Evolutionary conservation across 1,140 invertebrate genomes (phyloP).

Genomic region (Nylanderia fulva): DNA sequence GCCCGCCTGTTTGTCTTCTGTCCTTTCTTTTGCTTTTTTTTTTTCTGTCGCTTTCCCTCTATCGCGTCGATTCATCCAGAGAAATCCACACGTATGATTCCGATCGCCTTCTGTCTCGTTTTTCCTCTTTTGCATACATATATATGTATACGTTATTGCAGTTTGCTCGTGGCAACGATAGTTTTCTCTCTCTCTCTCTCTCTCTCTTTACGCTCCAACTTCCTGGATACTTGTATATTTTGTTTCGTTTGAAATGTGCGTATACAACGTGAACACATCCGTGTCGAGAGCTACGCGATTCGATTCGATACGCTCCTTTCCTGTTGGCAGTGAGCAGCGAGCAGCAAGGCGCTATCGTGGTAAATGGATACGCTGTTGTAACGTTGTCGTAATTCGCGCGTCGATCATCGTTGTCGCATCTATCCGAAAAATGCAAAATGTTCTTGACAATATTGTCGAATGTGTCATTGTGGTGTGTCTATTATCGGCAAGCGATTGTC

Average conservation of each 20-base stretch:
- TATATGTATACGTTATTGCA: background rate
- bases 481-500: background rate
- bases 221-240: constrained; percentile 5
- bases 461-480: constrained; percentile 60
- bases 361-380: constrained; percentile 8
- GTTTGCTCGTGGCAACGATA: background rate
- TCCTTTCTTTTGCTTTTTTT: background rate
- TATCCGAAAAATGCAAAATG: constrained; percentile 1
- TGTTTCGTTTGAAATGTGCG: background rate
- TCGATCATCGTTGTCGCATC: background rate
- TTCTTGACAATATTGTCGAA: background rate
- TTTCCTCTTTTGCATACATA: too few species aligned
- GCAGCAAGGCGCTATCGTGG: constrained; percentile 58
- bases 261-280: background rate
- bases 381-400: background rate
- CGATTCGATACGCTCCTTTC: constrained; percentile 33
- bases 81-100: background rate
- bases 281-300: background rate
- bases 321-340: too few species aligned
- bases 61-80: background rate
- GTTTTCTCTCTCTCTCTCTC: background rate
- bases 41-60: constrained; percentile 3
- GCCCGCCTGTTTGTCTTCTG: background rate
- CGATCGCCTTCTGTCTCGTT: background rate
- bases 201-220: background rate